phyloP scores from a whole-genome alignment of 1,140 invertebrate species.

The Trichonephila clavipes region DNA sequence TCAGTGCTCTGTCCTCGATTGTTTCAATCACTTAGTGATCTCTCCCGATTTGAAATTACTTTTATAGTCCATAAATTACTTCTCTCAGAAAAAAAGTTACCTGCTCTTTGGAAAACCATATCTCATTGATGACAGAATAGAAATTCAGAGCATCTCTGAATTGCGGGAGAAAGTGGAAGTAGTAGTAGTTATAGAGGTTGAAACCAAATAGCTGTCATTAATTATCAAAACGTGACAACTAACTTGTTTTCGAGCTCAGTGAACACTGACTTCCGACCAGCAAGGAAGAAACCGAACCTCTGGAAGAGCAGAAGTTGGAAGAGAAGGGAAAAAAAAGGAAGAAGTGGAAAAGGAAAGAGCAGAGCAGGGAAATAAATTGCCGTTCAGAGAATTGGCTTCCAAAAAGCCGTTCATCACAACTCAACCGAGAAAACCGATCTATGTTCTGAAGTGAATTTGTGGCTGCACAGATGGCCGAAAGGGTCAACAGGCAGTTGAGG shows the following conservation, averaged over 20 bases:
- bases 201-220: conserved; percentile 13
- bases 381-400: conserved; percentile 17
- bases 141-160: background rate
- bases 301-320: background rate
- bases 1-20: too few species aligned
- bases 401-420: conserved; percentile 24
- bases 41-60: too few species aligned
- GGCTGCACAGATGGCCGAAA: conserved; percentile 46
- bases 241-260: conserved; percentile 1
- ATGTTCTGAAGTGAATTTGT: conserved; percentile 8
- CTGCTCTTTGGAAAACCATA: background rate
- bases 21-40: too few species aligned
- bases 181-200: background rate
- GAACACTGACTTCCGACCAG: background rate
- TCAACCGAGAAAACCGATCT: conserved; percentile 15
- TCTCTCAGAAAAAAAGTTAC: too few species aligned
- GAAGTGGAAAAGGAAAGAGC: background rate
- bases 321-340: background rate
- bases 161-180: background rate
- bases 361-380: background rate
- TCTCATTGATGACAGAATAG: too few species aligned
- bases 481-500: conserved; percentile 11
- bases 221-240: conserved; percentile 17
- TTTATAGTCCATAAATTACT: too few species aligned
- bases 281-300: conserved; percentile 7